Evolutionary conservation across 2,113 vertebrate species (phyloP), one percentile per base, ranked within the genome.

Genomic region (Mormyrus lacerda): DNA sequence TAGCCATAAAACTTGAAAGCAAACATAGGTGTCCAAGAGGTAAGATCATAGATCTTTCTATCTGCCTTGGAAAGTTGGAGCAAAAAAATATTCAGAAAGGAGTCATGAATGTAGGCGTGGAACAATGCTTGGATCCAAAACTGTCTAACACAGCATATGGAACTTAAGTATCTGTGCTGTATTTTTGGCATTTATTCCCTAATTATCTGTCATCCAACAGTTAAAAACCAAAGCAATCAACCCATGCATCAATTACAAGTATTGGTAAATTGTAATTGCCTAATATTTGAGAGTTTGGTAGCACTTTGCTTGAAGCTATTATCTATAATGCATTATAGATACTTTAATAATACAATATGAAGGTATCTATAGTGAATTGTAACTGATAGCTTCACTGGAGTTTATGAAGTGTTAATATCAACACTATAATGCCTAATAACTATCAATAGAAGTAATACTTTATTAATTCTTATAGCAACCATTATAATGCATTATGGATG

Each of bases 191-290:
- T 27, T n/a, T 4, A 3, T 27, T 87, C 19, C 6, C 0, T 76
- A 45, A 87, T 79, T 87, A 85, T 87, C 42, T 87, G 84, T 87
- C 89, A 39, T 87, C 21, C 85, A 79, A 19, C 44, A 48, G 65
- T 73, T 51, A 47, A 51, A 73, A 79, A 51, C 27, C 44, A 13
- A 51, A 79, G 53, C 13, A 61, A 88, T 88, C 45, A 88, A 48
- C 31, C 53, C 55, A 69, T 17, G 31, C 51, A 83, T 88, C 86
- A 58, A 50, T 61, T 58, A 35, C 27, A 58, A 39, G 24, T 45
- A 47, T 39, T 48, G 51, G 86, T 27, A 31, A 42, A 42, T 89
- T 83, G 58, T 55, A 86, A 86, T 69, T 45, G n/a, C 13, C 35
- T 76, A 31, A n/a, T 31, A 31, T 73, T 73, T 69, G 19, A 55